phyloP scores from a whole-genome alignment of 2,888 invertebrate genomes.

The Philaethria dido region DNA sequence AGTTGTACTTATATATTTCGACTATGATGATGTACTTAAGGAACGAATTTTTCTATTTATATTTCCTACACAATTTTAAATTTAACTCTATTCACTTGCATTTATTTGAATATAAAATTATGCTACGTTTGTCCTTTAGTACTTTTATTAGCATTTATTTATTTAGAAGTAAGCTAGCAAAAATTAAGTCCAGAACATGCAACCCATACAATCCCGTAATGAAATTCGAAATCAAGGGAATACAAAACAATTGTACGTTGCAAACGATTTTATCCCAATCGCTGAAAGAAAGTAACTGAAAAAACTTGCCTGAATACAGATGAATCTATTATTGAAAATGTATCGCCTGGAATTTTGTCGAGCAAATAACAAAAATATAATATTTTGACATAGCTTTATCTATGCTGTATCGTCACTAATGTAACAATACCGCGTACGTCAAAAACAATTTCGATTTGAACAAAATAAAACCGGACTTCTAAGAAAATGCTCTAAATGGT shows the following conservation, averaged over 20 bases:
- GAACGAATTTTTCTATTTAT: no score
- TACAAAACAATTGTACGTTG: constrained; percentile 65
- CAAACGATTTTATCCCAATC: constrained; percentile 73
- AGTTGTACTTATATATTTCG: no score
- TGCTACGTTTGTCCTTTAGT: constrained; percentile 9
- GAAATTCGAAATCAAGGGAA: constrained; percentile 77
- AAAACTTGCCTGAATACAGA: constrained; percentile 74
- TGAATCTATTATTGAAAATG: constrained; percentile 59
- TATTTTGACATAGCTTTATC: no score
- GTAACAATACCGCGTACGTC: no score
- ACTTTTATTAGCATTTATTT: constrained; percentile 30
- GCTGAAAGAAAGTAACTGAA: constrained; percentile 69
- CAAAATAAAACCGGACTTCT: no score
- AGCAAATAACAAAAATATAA: constrained; percentile 15
- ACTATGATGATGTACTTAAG: no score
- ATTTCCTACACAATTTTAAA: neutral
- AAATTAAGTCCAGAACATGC: constrained; percentile 47
- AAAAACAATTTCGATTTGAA: no score
- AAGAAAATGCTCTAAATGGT: no score
- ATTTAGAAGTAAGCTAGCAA: constrained; percentile 32
- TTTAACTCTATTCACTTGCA: neutral
- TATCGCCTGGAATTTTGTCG: constrained; percentile 45
- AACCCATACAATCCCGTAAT: constrained; percentile 56
- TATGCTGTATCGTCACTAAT: no score
- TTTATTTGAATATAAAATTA: constrained; percentile 27